A percentile compares a stretch with the other conserved stretches of the same genome.
Conservation (phyloP, 2,113 vertebrate species). For the Apus apus region DNA sequence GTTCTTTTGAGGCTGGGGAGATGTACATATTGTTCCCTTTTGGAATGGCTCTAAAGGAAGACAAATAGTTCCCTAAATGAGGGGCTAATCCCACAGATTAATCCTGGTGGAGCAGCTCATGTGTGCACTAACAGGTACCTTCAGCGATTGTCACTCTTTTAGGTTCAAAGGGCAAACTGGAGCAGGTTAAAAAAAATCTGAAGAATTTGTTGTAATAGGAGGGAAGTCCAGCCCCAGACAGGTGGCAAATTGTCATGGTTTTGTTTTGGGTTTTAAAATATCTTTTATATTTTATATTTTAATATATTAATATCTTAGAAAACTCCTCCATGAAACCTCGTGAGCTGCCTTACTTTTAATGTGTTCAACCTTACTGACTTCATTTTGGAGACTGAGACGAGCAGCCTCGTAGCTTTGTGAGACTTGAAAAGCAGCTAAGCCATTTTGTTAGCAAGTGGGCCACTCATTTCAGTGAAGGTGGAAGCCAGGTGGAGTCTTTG, state of each 20-base stretch:
- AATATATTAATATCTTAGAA: not conserved
- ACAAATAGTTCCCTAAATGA: not conserved
- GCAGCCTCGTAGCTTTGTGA: not conserved
- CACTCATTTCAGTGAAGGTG: not conserved
- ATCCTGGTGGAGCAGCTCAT: not conserved
- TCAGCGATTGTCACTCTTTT: not conserved
- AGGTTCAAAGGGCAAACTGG: not conserved
- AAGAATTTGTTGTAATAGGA: not conserved
- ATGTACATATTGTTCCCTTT: not conserved
- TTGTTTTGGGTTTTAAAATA: no score
- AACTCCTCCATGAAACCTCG: not conserved
- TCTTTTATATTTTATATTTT: not conserved
- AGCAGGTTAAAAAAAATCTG: constrained; percentile 25
- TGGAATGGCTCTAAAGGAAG: not conserved
- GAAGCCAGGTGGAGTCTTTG: not conserved
- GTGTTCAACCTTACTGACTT: not conserved
- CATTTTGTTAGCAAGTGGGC: not conserved
- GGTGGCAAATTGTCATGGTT: not conserved
- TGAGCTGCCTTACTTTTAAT: not conserved
- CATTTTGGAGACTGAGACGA: not conserved
- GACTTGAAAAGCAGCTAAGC: accelerated
- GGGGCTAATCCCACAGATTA: not conserved
- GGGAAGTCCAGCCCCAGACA: not conserved
- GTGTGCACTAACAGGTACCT: not conserved
- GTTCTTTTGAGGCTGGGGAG: not conserved